phyloP scores from a whole-genome alignment of 2,888 invertebrate species.

The Drosophila limbata region DNA sequence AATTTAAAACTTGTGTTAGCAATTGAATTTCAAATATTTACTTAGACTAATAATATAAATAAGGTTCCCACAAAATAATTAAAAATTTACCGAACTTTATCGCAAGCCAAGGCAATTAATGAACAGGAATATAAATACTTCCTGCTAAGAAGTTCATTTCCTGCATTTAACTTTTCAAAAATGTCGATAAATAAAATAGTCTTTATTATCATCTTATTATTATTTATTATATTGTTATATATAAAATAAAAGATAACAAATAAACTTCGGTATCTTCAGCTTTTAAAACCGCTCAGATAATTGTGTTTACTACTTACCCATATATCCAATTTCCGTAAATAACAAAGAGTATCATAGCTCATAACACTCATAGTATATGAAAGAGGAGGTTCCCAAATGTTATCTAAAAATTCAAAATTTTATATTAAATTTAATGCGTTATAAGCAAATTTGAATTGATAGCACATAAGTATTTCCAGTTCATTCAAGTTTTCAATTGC shows the following conservation, averaged over 20 bases:
- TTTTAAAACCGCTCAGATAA: not conserved
- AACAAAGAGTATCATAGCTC: not conserved
- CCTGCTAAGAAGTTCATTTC: not conserved
- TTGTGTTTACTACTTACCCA: not conserved
- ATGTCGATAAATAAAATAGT: not conserved
- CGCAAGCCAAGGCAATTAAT: not conserved
- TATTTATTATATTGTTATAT: not conserved
- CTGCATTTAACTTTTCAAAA: not conserved
- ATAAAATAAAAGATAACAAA: not conserved
- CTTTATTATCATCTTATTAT: not conserved
- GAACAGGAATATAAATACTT: not conserved
- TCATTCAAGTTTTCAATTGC: conserved; percentile 19
- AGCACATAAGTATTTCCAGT: conserved; percentile 4
- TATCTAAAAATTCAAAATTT: not conserved
- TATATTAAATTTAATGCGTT: not conserved
- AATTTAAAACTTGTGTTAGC: not conserved
- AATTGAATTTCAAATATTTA: not conserved
- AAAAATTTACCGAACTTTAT: conserved; percentile 5
- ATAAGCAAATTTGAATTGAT: conserved; percentile 11
- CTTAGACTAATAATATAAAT: not conserved
- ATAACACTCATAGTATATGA: not conserved
- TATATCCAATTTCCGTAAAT: not conserved
- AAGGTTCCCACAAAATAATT: not conserved
- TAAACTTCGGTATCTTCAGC: too few species aligned
- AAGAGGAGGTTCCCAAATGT: not conserved